phyloP scores from a whole-genome alignment of 2,888 invertebrate genomes.

The Erynnis tages region DNA sequence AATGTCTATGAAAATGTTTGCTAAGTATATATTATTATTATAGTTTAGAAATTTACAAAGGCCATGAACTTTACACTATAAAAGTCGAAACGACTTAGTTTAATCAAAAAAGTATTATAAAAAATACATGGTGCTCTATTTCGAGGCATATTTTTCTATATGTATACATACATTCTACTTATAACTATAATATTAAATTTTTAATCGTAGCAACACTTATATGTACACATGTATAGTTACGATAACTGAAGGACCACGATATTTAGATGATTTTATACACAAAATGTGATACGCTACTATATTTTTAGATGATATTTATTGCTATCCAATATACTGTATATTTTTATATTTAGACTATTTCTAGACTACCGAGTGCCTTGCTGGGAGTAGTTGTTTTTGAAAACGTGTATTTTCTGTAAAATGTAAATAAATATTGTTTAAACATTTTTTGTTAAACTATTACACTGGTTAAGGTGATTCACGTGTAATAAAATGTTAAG shows the following conservation, averaged over 20 bases:
- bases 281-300: slow-evolving; percentile 67
- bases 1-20: neutral
- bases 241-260: slow-evolving; percentile 59
- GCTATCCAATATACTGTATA: slow-evolving; percentile 39
- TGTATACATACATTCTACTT: slow-evolving; percentile 17
- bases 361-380: slow-evolving; percentile 54
- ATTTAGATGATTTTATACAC: slow-evolving; percentile 47
- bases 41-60: slow-evolving; percentile 7
- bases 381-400: slow-evolving; percentile 15
- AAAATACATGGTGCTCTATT: slow-evolving; percentile 50
- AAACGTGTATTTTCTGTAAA: slow-evolving; percentile 26
- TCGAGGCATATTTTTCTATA: slow-evolving; percentile 38
- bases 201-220: slow-evolving; percentile 15
- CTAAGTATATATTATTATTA: neutral
- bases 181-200: slow-evolving; percentile 21
- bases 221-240: slow-evolving; percentile 41
- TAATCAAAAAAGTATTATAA: slow-evolving; percentile 27
- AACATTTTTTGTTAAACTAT: slow-evolving; percentile 16
- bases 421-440: slow-evolving; percentile 20
- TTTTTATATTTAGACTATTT: slow-evolving; percentile 46
- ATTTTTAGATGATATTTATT: slow-evolving; percentile 70
- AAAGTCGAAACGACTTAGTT: slow-evolving; percentile 13
- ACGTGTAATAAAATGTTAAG: slow-evolving; percentile 18
- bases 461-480: slow-evolving; percentile 24
- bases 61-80: slow-evolving; percentile 18